These are phyloP conservation scores for Drosophila prosaltans DNA, from an alignment of 1,140 invertebrate genomes.

Conservation along the genomic window DNA sequence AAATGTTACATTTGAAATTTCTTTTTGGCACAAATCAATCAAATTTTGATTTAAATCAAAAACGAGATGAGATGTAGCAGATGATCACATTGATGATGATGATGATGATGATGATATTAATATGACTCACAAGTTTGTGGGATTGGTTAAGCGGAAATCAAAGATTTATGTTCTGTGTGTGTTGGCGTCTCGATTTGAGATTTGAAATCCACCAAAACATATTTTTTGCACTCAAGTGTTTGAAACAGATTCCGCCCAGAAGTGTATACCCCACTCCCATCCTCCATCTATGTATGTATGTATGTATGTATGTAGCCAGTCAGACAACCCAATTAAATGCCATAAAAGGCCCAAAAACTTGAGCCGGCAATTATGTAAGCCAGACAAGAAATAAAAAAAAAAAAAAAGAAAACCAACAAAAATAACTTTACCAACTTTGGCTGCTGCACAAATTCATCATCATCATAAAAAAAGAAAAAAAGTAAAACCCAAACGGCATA, in stretches of 20 bases:
- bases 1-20: constrained; percentile 30
- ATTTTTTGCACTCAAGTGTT: background rate
- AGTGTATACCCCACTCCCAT: background rate
- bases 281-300: background rate
- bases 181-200: constrained; percentile 2
- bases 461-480: constrained; percentile 10
- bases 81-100: background rate
- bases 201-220: background rate
- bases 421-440: constrained; percentile 22
- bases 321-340: constrained; percentile 16
- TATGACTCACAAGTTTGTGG: constrained; percentile 34
- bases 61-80: constrained; percentile 20
- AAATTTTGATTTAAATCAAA: constrained; percentile 27
- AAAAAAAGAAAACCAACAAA: background rate
- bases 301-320: background rate
- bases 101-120: constrained; percentile 22
- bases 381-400: background rate
- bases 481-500: constrained; percentile 5
- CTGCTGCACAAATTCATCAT: constrained; percentile 36
- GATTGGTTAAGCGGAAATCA: constrained; percentile 46
- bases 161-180: constrained; percentile 14
- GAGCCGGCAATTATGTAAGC: constrained; percentile 21
- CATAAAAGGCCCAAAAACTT: constrained; percentile 23
- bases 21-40: constrained; percentile 36
- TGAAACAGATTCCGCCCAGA: background rate